Conservation (phyloP, 2,113 vertebrate species). For the Gambusia affinis region DNA sequence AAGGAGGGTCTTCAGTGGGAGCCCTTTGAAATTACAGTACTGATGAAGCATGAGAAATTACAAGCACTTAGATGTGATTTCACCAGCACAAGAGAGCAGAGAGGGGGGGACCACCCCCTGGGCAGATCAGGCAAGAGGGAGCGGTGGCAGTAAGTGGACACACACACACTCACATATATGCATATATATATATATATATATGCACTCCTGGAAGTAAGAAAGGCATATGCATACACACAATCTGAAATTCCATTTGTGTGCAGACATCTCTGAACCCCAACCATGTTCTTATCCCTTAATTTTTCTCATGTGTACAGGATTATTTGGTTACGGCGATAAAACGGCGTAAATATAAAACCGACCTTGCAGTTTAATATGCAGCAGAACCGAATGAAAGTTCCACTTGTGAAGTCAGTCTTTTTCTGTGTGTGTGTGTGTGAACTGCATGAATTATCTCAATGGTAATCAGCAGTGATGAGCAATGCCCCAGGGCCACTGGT, state of each 20-base stretch:
- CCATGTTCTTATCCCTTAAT: constrained; percentile 16
- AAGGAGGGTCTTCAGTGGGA: constrained; percentile 62
- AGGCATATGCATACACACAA: not conserved
- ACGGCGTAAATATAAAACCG: constrained; percentile 26
- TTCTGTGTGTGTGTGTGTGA: constrained; percentile 25
- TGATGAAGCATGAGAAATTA: constrained; percentile 80
- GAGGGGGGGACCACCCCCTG: constrained; percentile 66
- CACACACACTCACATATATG: constrained; percentile 28
- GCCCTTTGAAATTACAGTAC: constrained; percentile 71
- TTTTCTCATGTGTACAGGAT: constrained; percentile 1
- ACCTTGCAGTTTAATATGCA: constrained; percentile 37
- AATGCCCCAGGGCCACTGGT: constrained; percentile 54
- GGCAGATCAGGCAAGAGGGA: constrained; percentile 26
- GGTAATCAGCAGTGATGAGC: constrained; percentile 51
- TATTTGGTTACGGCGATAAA: constrained; percentile 9
- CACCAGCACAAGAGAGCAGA: constrained; percentile 58
- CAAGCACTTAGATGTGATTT: constrained; percentile 75
- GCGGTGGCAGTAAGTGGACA: constrained; percentile 36
- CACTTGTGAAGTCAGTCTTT: constrained; percentile 33
- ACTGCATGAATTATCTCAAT: constrained; percentile 50
- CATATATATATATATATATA: too few species aligned
- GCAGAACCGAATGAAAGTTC: constrained; percentile 33
- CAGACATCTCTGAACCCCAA: constrained; percentile 2
- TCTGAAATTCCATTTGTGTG: constrained; percentile 18
- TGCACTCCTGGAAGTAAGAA: not conserved